Conservation (phyloP, 2,888 invertebrate genomes). For the Pocota personata region DNA sequence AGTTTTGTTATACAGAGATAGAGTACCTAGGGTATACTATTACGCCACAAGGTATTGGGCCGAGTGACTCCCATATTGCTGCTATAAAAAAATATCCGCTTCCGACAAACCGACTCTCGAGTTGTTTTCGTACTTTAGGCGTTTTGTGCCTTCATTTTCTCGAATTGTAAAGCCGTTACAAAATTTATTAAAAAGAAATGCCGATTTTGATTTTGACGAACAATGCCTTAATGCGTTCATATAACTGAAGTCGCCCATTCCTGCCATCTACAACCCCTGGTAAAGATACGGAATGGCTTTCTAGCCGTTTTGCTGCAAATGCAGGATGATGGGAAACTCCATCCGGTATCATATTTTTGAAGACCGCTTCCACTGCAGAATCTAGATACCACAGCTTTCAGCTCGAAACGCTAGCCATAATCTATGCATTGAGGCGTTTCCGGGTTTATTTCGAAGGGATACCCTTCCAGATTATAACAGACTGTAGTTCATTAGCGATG, state of each 20-base stretch:
- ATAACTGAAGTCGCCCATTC: too few relatives aligned
- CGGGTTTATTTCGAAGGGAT: neutral
- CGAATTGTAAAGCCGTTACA: constrained; percentile 40
- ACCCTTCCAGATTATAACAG: neutral
- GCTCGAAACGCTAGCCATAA: neutral
- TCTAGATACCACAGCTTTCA: neutral
- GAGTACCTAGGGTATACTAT: too few relatives aligned
- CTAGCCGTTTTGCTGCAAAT: too few relatives aligned
- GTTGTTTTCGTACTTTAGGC: constrained; percentile 54
- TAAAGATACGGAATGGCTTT: too few relatives aligned
- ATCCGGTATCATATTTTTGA: too few relatives aligned
- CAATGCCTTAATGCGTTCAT: too few relatives aligned
- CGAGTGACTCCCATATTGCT: too few relatives aligned
- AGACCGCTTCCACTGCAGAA: neutral
- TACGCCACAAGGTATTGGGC: too few relatives aligned
- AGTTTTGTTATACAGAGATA: too few relatives aligned
- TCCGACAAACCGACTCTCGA: constrained; percentile 6
- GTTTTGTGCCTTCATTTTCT: constrained; percentile 49
- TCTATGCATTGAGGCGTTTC: neutral
- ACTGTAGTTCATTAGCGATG: neutral
- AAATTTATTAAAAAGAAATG: constrained; percentile 5
- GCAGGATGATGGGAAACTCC: too few relatives aligned
- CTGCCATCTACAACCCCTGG: too few relatives aligned
- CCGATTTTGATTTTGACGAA: neutral
- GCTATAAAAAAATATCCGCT: too few relatives aligned